A percentile compares a stretch with the other conserved stretches of the same genome.
These are phyloP conservation scores for Theonella swinhoei DNA, from an alignment of 37 sponge, comb jelly and placozoan genomes.

Conservation along the genomic window DNA sequence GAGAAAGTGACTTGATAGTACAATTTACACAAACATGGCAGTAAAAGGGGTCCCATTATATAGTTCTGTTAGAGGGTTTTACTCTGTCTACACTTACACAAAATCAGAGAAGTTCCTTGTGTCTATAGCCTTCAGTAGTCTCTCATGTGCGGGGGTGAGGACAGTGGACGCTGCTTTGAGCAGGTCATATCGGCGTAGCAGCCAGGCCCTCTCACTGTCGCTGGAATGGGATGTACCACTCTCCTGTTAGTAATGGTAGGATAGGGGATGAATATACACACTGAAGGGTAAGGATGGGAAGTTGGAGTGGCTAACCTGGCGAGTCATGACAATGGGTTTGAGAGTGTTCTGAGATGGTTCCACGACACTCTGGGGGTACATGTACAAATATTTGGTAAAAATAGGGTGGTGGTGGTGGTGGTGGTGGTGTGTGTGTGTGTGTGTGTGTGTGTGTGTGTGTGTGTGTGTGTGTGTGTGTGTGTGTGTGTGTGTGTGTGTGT, in stretches of 20 bases:
- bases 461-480: not conserved
- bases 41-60: too few relatives aligned
- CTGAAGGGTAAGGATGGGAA: not conserved
- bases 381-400: too few relatives aligned
- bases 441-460: not conserved
- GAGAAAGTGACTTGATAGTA: too few relatives aligned
- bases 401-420: not conserved
- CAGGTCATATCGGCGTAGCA: constrained; percentile 7
- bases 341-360: not conserved
- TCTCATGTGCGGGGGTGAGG: constrained; percentile 61
- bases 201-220: constrained; percentile 38
- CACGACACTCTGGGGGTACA: too few relatives aligned
- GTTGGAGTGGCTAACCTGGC: not conserved
- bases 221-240: constrained; percentile 42
- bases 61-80: too few relatives aligned
- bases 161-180: constrained; percentile 22
- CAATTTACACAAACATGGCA: too few relatives aligned
- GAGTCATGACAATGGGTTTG: not conserved
- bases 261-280: too few relatives aligned
- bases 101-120: constrained; percentile 46
- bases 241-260: constrained; percentile 41
- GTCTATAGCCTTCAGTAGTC: constrained; percentile 52
- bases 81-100: constrained; percentile 33
- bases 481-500: too few relatives aligned
- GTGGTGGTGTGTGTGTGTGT: not conserved